Percentiles rank a stretch among this genome's conserved stretches.
Conservation (phyloP, 2,888 invertebrate genomes). For the Rhodophaea formosa region DNA sequence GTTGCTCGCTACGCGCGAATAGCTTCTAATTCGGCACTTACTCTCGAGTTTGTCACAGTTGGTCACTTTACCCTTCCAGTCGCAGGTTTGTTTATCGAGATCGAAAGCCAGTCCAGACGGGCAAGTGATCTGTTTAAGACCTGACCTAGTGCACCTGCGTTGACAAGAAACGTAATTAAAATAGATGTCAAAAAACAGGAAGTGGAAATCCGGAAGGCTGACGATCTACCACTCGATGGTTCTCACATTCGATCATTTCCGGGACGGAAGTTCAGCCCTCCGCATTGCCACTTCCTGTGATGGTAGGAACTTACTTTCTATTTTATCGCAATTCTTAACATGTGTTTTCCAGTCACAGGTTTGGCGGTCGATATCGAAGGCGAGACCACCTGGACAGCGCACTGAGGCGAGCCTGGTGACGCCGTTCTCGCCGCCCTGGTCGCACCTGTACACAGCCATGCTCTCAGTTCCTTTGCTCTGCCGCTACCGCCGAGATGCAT, state of each 20-base stretch:
- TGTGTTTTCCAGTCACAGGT: slow-evolving; percentile 98
- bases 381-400: slow-evolving; percentile 93
- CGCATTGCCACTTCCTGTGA: slow-evolving; percentile 68
- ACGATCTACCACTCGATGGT: slow-evolving; percentile 36
- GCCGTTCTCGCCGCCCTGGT: slow-evolving; percentile 93
- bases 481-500: neutral
- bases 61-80: slow-evolving; percentile 98
- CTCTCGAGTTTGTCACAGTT: slow-evolving; percentile 98
- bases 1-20: slow-evolving; percentile 75
- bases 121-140: slow-evolving; percentile 98
- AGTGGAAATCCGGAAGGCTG: slow-evolving; percentile 71
- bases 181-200: slow-evolving; percentile 59
- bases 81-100: slow-evolving; percentile 98
- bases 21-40: slow-evolving; percentile 86
- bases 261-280: slow-evolving; percentile 66
- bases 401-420: slow-evolving; percentile 93
- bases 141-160: slow-evolving; percentile 95
- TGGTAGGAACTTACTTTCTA: slow-evolving; percentile 92
- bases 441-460: slow-evolving; percentile 88
- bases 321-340: slow-evolving; percentile 96
- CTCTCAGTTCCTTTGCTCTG: slow-evolving; percentile 41
- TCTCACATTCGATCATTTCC: slow-evolving; percentile 41
- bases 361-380: slow-evolving; percentile 96
- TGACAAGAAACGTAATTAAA: slow-evolving; percentile 80
- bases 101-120: slow-evolving; percentile 98